Conservation (phyloP, 2,888 invertebrate species). For the Brachycybe producta region DNA sequence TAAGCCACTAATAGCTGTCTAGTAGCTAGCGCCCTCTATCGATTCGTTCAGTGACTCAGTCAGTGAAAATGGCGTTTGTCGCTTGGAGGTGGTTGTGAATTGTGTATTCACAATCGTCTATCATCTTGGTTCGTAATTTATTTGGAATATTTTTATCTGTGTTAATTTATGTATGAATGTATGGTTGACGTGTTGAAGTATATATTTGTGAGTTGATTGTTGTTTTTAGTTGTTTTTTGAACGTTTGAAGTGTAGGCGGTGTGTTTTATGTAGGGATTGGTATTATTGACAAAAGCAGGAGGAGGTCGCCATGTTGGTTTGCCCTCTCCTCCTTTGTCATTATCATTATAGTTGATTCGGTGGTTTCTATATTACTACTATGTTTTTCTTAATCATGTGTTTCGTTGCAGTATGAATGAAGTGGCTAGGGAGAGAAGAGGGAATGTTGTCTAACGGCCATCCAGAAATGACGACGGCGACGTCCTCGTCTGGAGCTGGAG, state of each 20-base stretch:
- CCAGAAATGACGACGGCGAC: constrained; percentile 17
- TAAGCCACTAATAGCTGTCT: no score
- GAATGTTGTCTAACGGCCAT: constrained; percentile 20
- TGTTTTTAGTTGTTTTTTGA: background rate
- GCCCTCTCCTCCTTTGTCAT: constrained; percentile 19
- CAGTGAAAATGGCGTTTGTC: no score
- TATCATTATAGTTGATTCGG: background rate
- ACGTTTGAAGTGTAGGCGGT: background rate
- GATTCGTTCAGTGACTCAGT: no score
- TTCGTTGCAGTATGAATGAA: constrained; percentile 20
- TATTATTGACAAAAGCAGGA: constrained; percentile 11
- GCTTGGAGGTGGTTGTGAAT: no score
- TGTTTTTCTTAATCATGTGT: constrained; percentile 1
- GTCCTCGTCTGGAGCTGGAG: no score
- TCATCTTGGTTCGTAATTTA: constrained; percentile 14
- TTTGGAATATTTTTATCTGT: background rate
- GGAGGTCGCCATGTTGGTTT: constrained; percentile 19
- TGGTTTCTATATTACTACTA: background rate
- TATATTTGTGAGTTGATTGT: background rate
- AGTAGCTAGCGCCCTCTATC: no score
- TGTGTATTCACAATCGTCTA: no score
- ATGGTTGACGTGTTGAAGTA: background rate
- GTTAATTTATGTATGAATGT: background rate
- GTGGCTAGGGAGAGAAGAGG: constrained; percentile 20
- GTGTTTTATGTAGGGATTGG: background rate